Evolutionary conservation across 2,888 invertebrate genomes (phyloP).

Genomic region (Torymus tubicola): DNA sequence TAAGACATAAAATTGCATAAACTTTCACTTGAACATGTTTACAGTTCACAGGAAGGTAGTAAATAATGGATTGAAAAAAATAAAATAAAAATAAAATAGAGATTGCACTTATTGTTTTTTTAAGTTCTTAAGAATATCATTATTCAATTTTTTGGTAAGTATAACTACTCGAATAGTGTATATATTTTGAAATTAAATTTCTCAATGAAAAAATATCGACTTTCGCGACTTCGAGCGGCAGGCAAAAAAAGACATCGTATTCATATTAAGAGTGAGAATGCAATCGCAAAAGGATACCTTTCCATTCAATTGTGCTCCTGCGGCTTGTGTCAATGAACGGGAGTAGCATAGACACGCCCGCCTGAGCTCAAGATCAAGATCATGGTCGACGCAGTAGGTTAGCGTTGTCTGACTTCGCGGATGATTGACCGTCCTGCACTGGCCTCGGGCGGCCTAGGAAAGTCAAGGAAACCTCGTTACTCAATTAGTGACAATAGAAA

Average conservation of each 20-base stretch:
- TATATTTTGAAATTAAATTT: too few relatives aligned
- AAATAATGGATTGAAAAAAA: too few relatives aligned
- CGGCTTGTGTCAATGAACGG: conserved; percentile 13
- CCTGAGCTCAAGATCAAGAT: conserved; percentile 69
- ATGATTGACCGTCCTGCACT: conserved; percentile 30
- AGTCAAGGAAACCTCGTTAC: conserved; percentile 50
- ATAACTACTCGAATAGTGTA: too few relatives aligned
- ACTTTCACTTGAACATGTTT: not conserved
- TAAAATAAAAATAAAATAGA: not conserved
- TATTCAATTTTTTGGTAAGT: too few relatives aligned
- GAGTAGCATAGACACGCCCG: conserved; percentile 34
- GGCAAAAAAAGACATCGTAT: not conserved
- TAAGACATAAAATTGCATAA: not conserved
- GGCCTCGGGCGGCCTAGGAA: conserved; percentile 24
- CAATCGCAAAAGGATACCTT: conserved; percentile 12
- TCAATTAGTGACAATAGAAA: conserved; percentile 51
- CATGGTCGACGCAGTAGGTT: conserved; percentile 48
- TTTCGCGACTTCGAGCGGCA: too few relatives aligned
- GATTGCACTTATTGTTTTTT: not conserved
- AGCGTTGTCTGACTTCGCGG: conserved; percentile 35
- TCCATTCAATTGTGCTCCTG: conserved; percentile 30
- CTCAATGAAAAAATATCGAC: too few relatives aligned
- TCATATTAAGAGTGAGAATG: not conserved
- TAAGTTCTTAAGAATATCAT: too few relatives aligned
- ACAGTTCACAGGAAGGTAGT: too few relatives aligned